Base-by-base conservation (phyloP, 2,113 vertebrate species). In the Entosphenus tridentatus region DNA sequence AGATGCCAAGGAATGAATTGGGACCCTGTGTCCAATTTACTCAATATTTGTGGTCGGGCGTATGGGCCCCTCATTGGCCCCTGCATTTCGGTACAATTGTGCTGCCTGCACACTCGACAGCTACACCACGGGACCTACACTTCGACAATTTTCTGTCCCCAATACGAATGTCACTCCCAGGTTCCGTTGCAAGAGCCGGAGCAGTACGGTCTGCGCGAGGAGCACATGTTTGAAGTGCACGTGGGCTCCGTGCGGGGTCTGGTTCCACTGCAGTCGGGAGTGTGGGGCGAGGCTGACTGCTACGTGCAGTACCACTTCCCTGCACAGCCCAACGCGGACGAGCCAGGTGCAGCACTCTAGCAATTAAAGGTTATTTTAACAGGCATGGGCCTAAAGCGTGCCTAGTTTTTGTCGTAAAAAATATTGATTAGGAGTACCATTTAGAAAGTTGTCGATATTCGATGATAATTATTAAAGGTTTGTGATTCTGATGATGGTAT, bases 231-330 rank as follows among this genome's bases (percentile, higher is more conserved):
- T 80, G 80, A 91, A 69, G 73, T 98, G 68, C 78, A 71, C 0
- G 77, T 96, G 74, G 82, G 89, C 73, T 80, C 78, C 8, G 73
- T 95, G 65, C 84, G 79, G 68, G 90, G 92, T 9, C 79, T 98
- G 58, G 73, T 74, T 1, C 87, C 87, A 11, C 78, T 95, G 56
- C 92, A 96, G 77, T 80, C 87, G 69, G 91, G 90, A 0, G 84
- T 96, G 10, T 98, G 93, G 93, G 93, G 92, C 67, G 93, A 98
- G 75, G 86, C 93, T 0, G 93, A 98, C 79, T 96, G 90, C 75
- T 98, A 86, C 9, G 16, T 95, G 9, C 88, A 96, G 74, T 98
- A 96, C 79, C 76, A 75, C 55, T 98, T 98, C 73, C 90, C 89
- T 1, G 77, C 77, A 69, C 87, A 87, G 70, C 80, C 82, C 17